phyloP scores from a whole-genome alignment of 2,113 vertebrate species.

The Xyrauchen texanus region DNA sequence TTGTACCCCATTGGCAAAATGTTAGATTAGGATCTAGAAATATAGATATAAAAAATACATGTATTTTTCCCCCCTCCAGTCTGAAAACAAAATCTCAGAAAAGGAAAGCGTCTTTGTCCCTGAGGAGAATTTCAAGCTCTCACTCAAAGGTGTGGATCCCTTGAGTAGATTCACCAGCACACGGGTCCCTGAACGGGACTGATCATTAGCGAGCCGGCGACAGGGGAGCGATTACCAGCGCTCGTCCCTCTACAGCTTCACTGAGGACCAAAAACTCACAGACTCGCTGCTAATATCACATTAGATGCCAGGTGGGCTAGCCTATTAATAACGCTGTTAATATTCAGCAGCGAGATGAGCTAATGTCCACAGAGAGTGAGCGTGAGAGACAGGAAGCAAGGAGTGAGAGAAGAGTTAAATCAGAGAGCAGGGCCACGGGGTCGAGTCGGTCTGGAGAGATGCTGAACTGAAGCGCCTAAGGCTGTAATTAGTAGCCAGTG shows the following conservation, averaged over 20 bases:
- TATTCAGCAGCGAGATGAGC: conserved; percentile 27
- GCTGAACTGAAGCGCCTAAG: conserved; percentile 55
- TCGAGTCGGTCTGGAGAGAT: conserved; percentile 47
- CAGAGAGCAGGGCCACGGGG: conserved; percentile 15
- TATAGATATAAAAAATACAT: background rate
- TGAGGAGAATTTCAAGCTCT: background rate
- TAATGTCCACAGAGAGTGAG: conserved; percentile 51
- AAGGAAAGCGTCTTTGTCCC: background rate
- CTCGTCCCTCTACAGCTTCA: too few relatives aligned
- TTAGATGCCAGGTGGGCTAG: conserved; percentile 43
- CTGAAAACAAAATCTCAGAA: conserved; percentile 17
- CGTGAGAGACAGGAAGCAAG: conserved; percentile 2
- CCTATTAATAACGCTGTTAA: conserved; percentile 32
- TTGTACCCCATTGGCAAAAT: too few relatives aligned
- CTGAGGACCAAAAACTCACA: background rate
- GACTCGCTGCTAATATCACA: conserved; percentile 2
- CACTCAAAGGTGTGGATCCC: background rate
- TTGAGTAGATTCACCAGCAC: background rate
- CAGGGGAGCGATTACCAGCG: conserved; percentile 49
- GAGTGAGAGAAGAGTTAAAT: background rate
- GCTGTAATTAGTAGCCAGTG: conserved; percentile 76
- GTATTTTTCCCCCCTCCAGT: background rate
- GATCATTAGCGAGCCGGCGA: conserved; percentile 47
- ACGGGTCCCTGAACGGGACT: background rate
- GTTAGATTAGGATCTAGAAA: too few relatives aligned